Percentiles rank a stretch among this genome's conserved stretches.
Evolutionary conservation across 2,113 vertebrate genomes (phyloP).

Genomic region (Apteryx mantelli): DNA sequence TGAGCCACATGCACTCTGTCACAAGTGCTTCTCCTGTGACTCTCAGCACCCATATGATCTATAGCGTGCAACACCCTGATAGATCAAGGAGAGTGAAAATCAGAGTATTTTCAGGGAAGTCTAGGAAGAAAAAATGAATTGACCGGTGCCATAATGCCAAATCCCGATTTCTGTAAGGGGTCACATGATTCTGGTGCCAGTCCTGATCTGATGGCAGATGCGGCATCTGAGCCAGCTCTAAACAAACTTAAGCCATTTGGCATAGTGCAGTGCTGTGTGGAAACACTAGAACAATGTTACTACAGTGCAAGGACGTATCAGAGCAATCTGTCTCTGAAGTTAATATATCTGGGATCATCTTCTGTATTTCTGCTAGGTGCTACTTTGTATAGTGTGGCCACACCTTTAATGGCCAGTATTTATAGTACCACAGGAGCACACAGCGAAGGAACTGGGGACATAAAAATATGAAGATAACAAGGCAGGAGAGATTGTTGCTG

Average conservation of each 20-base stretch:
- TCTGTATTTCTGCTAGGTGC: background rate
- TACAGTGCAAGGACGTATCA: slow-evolving; percentile 41
- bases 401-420: background rate
- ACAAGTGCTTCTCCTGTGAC: background rate
- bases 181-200: background rate
- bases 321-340: slow-evolving; percentile 50
- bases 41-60: background rate
- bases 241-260: slow-evolving; percentile 25
- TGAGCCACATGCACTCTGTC: background rate
- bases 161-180: background rate
- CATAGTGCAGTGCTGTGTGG: background rate
- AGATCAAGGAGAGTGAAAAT: background rate
- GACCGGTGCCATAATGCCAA: background rate
- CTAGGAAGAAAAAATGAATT: background rate
- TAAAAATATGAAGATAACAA: background rate
- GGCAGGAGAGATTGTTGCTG: background rate
- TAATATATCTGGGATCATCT: background rate
- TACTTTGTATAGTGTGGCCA: background rate
- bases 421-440: background rate
- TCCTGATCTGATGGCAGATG: background rate
- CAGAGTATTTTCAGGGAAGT: background rate
- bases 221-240: slow-evolving; percentile 10
- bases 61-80: background rate
- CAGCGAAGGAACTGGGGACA: background rate
- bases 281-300: slow-evolving; percentile 46